Evolutionary conservation across 2,797 vertebrate species (phyloP).

Genomic region (Microctenopoma steveboyesi): DNA sequence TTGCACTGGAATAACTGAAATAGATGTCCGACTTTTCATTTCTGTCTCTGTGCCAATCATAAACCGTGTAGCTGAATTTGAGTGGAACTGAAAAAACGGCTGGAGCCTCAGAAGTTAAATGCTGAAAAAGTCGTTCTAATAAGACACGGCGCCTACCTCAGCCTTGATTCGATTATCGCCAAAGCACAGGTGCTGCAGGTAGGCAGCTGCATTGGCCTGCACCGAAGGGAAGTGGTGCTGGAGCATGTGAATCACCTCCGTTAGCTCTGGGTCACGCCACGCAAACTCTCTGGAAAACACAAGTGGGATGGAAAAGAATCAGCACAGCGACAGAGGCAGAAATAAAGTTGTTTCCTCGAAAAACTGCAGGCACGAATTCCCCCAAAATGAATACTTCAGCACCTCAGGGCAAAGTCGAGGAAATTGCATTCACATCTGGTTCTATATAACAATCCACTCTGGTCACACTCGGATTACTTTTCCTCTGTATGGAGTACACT

Average conservation of each 20-base stretch:
- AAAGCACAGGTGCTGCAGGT: slow-evolving; percentile 97
- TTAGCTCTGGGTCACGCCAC: slow-evolving; percentile 95
- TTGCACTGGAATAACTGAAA: neutral
- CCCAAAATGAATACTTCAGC: slow-evolving; percentile 24
- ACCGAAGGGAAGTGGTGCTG: slow-evolving; percentile 98
- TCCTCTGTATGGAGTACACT: slow-evolving; percentile 27
- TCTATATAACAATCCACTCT: slow-evolving; percentile 37
- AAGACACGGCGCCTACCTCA: slow-evolving; percentile 83
- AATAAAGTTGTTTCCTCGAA: neutral
- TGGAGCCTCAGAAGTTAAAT: neutral
- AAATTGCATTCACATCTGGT: slow-evolving; percentile 52
- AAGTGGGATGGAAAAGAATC: slow-evolving; percentile 43
- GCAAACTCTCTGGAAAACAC: slow-evolving; percentile 91
- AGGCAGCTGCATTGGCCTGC: slow-evolving; percentile 96
- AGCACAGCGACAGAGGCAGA: slow-evolving; percentile 20
- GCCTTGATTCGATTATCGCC: slow-evolving; percentile 93
- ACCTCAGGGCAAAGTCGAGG: slow-evolving; percentile 29
- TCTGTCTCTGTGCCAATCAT: neutral
- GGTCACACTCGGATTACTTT: slow-evolving; percentile 36
- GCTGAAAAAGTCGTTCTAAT: neutral
- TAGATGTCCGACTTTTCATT: neutral
- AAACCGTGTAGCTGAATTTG: neutral
- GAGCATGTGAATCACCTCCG: slow-evolving; percentile 98
- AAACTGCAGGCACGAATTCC: slow-evolving; percentile 7
- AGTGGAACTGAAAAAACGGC: neutral